These are phyloP conservation scores for Epirrita christyi DNA, from an alignment of 2,888 invertebrate genomes.

Conservation along the genomic window DNA sequence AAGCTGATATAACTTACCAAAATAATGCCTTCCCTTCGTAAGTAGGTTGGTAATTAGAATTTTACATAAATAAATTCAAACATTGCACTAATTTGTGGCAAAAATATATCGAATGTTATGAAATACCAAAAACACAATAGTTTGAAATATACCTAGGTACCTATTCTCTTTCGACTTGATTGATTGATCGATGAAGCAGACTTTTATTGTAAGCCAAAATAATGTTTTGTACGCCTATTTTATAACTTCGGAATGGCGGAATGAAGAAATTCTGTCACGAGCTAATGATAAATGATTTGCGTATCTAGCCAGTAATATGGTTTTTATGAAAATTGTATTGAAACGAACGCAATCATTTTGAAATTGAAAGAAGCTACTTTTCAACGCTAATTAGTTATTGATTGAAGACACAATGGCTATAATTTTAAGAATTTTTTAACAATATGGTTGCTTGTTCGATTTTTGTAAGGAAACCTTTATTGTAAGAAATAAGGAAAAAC, in stretches of 20 bases:
- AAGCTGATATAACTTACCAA: too few species aligned
- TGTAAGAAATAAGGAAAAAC: too few species aligned
- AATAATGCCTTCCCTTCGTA: too few species aligned
- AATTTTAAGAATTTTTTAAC: not conserved
- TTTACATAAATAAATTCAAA: too few species aligned
- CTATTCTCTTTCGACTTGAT: constrained; percentile 41
- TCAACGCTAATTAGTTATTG: constrained; percentile 7
- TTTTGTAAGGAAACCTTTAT: too few species aligned
- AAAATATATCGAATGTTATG: constrained; percentile 31
- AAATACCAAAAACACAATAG: constrained; percentile 36
- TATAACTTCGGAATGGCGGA: constrained; percentile 34
- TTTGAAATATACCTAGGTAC: constrained; percentile 30
- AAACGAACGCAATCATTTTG: constrained; percentile 8
- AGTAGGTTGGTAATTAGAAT: too few species aligned
- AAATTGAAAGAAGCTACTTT: constrained; percentile 3
- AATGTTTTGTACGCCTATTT: constrained; percentile 37
- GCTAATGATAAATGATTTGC: constrained; percentile 38
- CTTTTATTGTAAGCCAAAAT: constrained; percentile 38
- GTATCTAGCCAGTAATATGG: constrained; percentile 23
- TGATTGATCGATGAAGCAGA: constrained; percentile 43
- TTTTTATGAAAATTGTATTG: constrained; percentile 16
- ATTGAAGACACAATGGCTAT: not conserved
- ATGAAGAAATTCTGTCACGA: constrained; percentile 38
- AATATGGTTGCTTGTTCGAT: not conserved
- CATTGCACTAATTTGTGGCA: not conserved